These are phyloP conservation scores for Knipowitschia caucasica DNA, from an alignment of 2,797 vertebrate species.

Conservation along the genomic window DNA sequence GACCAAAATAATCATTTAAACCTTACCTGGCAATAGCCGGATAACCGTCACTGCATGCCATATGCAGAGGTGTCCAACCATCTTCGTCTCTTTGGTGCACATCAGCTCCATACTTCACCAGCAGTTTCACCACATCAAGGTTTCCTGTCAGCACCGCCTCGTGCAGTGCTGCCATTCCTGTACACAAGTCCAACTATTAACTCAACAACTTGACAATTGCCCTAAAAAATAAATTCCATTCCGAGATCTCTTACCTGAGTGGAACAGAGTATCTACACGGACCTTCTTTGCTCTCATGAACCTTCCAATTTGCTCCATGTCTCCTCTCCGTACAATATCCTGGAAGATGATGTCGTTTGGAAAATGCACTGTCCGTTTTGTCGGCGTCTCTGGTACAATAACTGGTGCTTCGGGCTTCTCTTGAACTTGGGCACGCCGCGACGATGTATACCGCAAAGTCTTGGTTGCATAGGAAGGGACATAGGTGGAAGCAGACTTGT, in stretches of 20 bases:
- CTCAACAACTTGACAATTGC: neutral
- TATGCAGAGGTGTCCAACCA: constrained; percentile 92
- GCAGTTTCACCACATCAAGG: constrained; percentile 89
- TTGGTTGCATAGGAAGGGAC: constrained; percentile 62
- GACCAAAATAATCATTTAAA: neutral
- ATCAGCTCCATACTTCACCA: constrained; percentile 88
- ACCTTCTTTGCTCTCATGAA: constrained; percentile 93
- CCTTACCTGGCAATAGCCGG: constrained; percentile 87
- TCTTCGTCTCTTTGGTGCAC: constrained; percentile 91
- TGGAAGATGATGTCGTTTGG: constrained; percentile 91
- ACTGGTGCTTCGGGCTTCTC: constrained; percentile 53
- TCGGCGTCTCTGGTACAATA: constrained; percentile 30
- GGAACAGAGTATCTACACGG: constrained; percentile 86
- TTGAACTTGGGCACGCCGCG: constrained; percentile 32
- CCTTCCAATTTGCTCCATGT: constrained; percentile 91
- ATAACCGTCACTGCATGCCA: constrained; percentile 91
- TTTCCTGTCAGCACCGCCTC: constrained; percentile 92
- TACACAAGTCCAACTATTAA: constrained; percentile 1
- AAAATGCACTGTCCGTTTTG: constrained; percentile 85
- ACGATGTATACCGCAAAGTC: constrained; percentile 48
- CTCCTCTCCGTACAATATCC: constrained; percentile 88
- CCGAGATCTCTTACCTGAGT: constrained; percentile 80
- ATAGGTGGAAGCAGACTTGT: constrained; percentile 53
- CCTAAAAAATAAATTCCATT: neutral
- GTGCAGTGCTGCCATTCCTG: constrained; percentile 93